phyloP scores from a whole-genome alignment of 2,888 invertebrate species.

The Phortica okadai region DNA sequence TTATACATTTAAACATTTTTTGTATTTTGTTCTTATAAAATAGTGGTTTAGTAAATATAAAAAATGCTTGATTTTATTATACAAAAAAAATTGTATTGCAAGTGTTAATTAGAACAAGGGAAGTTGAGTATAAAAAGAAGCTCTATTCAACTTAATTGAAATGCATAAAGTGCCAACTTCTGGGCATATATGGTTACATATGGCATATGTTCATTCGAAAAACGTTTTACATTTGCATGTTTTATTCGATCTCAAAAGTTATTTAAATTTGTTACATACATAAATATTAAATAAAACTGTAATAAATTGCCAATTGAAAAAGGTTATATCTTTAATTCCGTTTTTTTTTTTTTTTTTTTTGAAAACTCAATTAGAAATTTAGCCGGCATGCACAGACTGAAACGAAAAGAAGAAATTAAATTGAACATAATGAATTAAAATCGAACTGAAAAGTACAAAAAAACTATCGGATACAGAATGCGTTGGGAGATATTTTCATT shows the following conservation, averaged over 20 bases:
- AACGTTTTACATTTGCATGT: neutral
- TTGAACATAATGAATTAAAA: slow-evolving; percentile 45
- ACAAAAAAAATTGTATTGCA: slow-evolving; percentile 15
- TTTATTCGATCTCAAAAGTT: neutral
- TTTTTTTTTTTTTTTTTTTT: slow-evolving; percentile 1
- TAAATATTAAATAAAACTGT: neutral
- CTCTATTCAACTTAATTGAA: neutral
- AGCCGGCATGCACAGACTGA: slow-evolving; percentile 77
- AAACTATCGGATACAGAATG: neutral
- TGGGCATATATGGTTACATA: neutral
- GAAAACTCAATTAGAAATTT: slow-evolving; percentile 49
- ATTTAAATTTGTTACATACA: neutral
- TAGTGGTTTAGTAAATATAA: neutral
- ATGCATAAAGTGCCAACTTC: neutral
- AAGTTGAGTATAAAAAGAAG: neutral
- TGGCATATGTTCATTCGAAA: neutral
- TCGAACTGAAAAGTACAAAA: slow-evolving; percentile 27
- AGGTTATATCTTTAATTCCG: neutral
- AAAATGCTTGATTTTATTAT: neutral
- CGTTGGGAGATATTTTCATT: neutral
- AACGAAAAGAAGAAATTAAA: slow-evolving; percentile 70
- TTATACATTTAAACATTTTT: neutral
- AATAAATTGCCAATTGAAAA: neutral
- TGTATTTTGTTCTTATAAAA: slow-evolving; percentile 9
- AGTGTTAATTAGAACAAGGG: neutral